phyloP scores from a whole-genome alignment of 2,113 vertebrate species.

The Acanthisitta chloris region DNA sequence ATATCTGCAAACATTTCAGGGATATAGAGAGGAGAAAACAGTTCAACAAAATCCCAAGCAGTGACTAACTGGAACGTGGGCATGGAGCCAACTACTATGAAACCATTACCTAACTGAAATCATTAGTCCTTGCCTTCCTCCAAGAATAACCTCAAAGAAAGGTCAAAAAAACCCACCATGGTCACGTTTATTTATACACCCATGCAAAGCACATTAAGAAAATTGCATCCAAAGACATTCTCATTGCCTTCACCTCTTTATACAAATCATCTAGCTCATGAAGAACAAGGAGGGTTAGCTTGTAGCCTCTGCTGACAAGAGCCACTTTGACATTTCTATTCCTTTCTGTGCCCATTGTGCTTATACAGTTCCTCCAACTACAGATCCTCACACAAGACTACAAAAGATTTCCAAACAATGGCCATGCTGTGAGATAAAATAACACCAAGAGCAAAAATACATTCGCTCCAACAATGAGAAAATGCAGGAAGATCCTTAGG shows the following conservation, averaged over 20 bases:
- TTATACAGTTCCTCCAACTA: neutral
- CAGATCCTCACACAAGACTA: neutral
- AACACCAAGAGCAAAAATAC: neutral
- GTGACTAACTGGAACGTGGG: neutral
- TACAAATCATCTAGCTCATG: neutral
- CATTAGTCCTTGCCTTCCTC: neutral
- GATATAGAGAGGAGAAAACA: neutral
- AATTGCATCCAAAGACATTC: neutral
- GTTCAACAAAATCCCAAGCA: neutral
- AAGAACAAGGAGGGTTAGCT: neutral
- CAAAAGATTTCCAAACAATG: neutral
- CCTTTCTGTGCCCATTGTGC: neutral
- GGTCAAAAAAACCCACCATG: neutral
- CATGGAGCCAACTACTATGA: fast-evolving
- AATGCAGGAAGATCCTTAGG: neutral
- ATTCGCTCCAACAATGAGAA: neutral
- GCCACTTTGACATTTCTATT: neutral
- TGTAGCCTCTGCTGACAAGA: neutral
- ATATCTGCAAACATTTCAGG: neutral
- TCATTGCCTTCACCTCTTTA: neutral
- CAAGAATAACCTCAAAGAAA: neutral
- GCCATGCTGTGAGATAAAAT: neutral
- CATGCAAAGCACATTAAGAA: neutral
- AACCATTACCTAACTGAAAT: neutral
- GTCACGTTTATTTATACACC: neutral